Evolutionary conservation across 2,113 vertebrate species (phyloP).

Genomic region (Paradoxurus hermaphroditus): DNA sequence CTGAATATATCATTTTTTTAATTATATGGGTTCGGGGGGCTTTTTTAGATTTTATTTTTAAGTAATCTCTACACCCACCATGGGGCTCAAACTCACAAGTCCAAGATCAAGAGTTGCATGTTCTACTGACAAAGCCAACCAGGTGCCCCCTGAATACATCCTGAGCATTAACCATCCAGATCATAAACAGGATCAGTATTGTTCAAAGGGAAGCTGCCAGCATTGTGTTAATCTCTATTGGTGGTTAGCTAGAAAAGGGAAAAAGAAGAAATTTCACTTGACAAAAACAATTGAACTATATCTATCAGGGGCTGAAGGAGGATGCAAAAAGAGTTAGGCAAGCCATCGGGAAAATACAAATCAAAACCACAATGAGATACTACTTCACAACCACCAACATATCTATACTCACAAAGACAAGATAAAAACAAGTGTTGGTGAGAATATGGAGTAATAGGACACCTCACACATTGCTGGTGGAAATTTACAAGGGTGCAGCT

Average conservation of each 20-base stretch:
- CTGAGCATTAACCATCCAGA: background rate
- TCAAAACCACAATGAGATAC: background rate
- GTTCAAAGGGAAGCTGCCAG: background rate
- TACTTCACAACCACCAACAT: background rate
- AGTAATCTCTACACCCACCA: background rate
- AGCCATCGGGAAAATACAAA: background rate
- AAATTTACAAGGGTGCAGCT: background rate
- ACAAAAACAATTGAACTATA: background rate
- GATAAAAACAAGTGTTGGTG: background rate
- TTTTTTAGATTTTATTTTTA: background rate
- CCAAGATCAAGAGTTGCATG: background rate
- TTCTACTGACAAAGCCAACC: background rate
- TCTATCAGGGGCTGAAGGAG: background rate
- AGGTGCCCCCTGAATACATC: background rate
- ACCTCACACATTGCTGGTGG: background rate
- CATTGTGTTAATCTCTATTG: background rate
- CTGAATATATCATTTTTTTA: background rate
- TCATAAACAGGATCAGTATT: background rate
- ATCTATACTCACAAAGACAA: background rate
- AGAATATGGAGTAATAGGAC: background rate
- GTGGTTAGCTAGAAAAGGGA: background rate
- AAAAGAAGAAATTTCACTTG: background rate
- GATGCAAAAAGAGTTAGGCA: background rate
- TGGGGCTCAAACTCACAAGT: background rate
- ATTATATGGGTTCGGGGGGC: background rate